Percentiles rank a stretch among this genome's conserved stretches.
Conservation (phyloP, 2,797 vertebrate genomes). For the Martes flavigula region DNA sequence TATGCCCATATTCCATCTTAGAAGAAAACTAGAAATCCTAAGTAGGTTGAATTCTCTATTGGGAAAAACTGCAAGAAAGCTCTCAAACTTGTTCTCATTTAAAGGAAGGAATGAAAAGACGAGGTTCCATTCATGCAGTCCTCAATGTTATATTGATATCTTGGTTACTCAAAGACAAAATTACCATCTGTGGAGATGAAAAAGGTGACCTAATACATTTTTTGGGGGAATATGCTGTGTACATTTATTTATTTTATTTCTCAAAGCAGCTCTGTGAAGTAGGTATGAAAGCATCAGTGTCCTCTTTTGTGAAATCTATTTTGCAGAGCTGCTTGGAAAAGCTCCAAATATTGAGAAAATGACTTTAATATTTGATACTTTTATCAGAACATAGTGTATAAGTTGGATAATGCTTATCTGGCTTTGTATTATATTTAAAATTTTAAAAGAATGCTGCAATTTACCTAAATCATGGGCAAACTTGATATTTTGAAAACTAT, state of each 20-base stretch:
- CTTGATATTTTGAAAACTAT: not conserved
- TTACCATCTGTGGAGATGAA: not conserved
- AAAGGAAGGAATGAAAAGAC: not conserved
- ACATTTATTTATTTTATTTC: not conserved
- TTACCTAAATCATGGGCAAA: constrained; percentile 50
- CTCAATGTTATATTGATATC: not conserved
- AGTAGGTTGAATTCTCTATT: not conserved
- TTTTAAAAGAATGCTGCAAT: not conserved
- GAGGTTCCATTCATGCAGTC: not conserved
- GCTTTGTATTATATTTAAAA: constrained; percentile 36
- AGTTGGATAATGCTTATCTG: constrained; percentile 42
- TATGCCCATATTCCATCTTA: not conserved
- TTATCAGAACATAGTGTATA: constrained; percentile 45
- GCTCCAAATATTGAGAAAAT: not conserved
- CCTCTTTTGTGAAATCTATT: not conserved
- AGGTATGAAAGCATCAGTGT: not conserved
- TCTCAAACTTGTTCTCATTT: not conserved
- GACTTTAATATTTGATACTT: constrained; percentile 44
- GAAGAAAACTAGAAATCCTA: not conserved
- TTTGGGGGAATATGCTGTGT: not conserved
- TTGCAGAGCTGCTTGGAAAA: not conserved
- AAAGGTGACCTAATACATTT: not conserved
- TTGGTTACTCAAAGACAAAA: not conserved
- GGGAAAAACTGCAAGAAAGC: not conserved
- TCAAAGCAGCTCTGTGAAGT: not conserved